phyloP scores from a whole-genome alignment of 2,797 vertebrate genomes.

The Phoebastria nigripes region DNA sequence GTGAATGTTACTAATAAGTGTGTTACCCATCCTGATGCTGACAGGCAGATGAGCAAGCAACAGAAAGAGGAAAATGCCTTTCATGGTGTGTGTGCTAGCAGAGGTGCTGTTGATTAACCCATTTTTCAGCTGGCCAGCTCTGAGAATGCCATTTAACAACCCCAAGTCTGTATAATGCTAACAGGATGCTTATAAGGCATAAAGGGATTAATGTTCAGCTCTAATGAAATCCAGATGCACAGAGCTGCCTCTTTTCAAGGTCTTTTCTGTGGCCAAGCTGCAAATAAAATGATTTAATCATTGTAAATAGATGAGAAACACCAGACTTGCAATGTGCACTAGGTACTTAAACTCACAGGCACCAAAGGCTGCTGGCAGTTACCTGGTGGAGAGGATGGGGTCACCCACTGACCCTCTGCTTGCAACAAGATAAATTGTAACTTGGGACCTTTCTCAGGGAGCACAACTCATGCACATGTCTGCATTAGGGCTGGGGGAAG shows the following conservation, averaged over 20 bases:
- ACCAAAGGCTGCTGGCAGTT: not conserved
- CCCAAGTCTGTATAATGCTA: not conserved
- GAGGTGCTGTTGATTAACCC: not conserved
- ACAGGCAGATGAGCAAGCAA: not conserved
- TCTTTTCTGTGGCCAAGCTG: constrained; percentile 16
- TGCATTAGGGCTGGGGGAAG: not conserved
- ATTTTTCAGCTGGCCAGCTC: constrained; percentile 25
- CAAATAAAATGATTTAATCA: constrained; percentile 18
- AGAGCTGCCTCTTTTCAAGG: constrained; percentile 39
- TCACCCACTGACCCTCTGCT: not conserved
- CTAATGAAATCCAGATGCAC: constrained; percentile 69
- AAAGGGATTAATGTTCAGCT: constrained; percentile 50
- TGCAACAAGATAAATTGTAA: not conserved
- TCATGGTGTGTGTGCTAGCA: not conserved
- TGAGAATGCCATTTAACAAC: not conserved
- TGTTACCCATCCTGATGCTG: not conserved
- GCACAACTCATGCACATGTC: accelerated
- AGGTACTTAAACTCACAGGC: not conserved
- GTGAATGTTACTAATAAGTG: not conserved
- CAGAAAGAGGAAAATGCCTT: constrained; percentile 2
- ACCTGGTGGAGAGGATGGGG: not conserved
- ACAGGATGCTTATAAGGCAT: constrained; percentile 48
- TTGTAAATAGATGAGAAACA: not conserved
- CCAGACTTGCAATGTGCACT: not conserved
- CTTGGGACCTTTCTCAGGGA: not conserved